Percentiles rank a stretch among this genome's conserved stretches.
phyloP scores from a whole-genome alignment of 2,888 invertebrate species.

The Cepaea hortensis region DNA sequence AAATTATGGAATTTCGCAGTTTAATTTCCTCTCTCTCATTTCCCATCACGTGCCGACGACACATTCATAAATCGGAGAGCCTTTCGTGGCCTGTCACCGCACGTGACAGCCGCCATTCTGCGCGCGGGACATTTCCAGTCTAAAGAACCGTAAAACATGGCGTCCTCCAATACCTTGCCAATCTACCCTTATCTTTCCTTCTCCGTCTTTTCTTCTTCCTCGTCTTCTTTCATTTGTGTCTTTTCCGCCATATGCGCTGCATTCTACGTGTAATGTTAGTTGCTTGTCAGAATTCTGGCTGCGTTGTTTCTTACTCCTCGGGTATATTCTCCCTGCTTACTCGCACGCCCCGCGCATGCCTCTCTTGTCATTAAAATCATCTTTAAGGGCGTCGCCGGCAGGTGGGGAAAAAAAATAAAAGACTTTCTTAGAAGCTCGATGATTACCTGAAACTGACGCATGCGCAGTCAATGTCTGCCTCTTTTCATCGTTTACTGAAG shows the following conservation, averaged over 20 bases:
- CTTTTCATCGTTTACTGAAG: conserved; percentile 29
- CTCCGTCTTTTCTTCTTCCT: neutral
- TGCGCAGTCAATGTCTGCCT: conserved; percentile 37
- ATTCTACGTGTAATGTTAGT: neutral
- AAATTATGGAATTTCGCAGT: conserved; percentile 25
- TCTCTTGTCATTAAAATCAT: conserved; percentile 22
- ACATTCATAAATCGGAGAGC: conserved; percentile 34
- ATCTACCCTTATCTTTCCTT: neutral
- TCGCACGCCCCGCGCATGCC: conserved; percentile 37
- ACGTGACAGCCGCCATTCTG: conserved; percentile 27
- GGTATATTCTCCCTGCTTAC: neutral
- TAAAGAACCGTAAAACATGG: neutral
- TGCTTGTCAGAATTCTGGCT: no score
- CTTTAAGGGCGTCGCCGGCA: conserved; percentile 28
- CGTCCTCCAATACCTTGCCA: neutral
- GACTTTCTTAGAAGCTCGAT: conserved; percentile 19
- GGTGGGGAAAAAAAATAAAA: conserved; percentile 19
- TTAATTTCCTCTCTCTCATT: conserved; percentile 27
- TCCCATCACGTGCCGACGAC: conserved; percentile 10
- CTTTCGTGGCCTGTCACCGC: conserved; percentile 5
- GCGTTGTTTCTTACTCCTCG: neutral
- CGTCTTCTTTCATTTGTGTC: neutral
- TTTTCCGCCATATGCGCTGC: neutral
- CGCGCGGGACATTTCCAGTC: conserved; percentile 32
- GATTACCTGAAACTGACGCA: conserved; percentile 45